phyloP scores from a whole-genome alignment of 2,888 invertebrate genomes.

The Hydroisotoma schaefferi region DNA sequence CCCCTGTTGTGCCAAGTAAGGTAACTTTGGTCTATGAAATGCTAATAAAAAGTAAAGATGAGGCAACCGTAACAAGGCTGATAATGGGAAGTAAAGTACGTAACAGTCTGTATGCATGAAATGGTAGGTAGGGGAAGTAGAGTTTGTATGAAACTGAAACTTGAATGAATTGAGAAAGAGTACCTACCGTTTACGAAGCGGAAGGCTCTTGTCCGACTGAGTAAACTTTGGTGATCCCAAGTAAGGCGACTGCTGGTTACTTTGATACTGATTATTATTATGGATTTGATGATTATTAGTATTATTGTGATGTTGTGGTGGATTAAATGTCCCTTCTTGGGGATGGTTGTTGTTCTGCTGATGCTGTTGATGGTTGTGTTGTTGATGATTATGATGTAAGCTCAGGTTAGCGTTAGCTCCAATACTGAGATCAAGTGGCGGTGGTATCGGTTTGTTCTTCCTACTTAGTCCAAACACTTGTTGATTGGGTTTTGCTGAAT shows the following conservation, averaged over 20 bases:
- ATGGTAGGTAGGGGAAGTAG: too few species aligned
- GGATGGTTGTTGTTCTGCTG: too few species aligned
- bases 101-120: too few species aligned
- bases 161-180: neutral
- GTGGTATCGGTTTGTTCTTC: conserved; percentile 49
- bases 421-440: conserved; percentile 51
- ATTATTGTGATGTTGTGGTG: too few species aligned
- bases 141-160: too few species aligned
- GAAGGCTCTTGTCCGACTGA: conserved; percentile 43
- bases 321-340: conserved; percentile 6
- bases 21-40: too few species aligned
- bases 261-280: conserved; percentile 29
- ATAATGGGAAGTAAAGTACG: too few species aligned
- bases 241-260: conserved; percentile 27
- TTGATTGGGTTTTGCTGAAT: too few species aligned
- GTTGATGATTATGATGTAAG: conserved; percentile 37
- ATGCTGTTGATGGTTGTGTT: conserved; percentile 10
- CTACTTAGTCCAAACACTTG: conserved; percentile 31
- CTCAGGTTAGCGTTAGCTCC: conserved; percentile 35
- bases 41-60: too few species aligned
- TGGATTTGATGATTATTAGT: conserved; percentile 30
- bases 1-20: too few species aligned
- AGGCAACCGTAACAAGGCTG: too few species aligned
- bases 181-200: conserved; percentile 47
- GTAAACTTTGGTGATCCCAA: conserved; percentile 39